A percentile compares a stretch with the other conserved stretches of the same genome.
phyloP scores from a whole-genome alignment of 2,797 vertebrate species.

The Scarus forsteni region DNA sequence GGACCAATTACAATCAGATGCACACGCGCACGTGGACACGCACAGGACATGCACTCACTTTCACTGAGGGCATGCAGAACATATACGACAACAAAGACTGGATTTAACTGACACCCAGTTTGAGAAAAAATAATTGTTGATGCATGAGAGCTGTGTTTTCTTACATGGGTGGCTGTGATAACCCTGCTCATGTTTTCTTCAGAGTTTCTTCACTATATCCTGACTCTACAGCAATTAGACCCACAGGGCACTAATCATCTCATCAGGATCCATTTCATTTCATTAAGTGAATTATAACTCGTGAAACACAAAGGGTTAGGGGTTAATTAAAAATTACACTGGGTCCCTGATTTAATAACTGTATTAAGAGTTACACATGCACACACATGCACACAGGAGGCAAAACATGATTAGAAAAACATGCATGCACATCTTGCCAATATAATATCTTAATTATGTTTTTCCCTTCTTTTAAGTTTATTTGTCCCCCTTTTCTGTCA shows the following conservation, averaged over 20 bases:
- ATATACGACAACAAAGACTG: not conserved
- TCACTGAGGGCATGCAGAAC: slow-evolving; percentile 10
- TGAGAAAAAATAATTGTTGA: not conserved
- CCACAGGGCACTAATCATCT: slow-evolving; percentile 19
- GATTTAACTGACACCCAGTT: too few species aligned
- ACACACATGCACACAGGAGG: not conserved
- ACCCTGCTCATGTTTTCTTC: not conserved
- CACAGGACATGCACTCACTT: slow-evolving; percentile 3
- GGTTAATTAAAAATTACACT: slow-evolving; percentile 33
- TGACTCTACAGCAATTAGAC: slow-evolving; percentile 5
- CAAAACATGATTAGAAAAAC: not conserved
- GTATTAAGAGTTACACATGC: slow-evolving; percentile 1
- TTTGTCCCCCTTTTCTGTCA: too few species aligned
- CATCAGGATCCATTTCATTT: slow-evolving; percentile 35
- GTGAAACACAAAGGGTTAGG: slow-evolving; percentile 18
- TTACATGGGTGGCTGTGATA: not conserved
- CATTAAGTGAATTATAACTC: slow-evolving; percentile 22
- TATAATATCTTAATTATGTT: too few species aligned
- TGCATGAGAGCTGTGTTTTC: not conserved
- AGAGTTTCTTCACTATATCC: not conserved
- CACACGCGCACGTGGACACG: slow-evolving; percentile 33
- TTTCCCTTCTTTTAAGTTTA: too few species aligned
- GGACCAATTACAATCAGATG: slow-evolving; percentile 71
- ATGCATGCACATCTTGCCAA: not conserved
- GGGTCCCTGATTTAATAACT: slow-evolving; percentile 11